Evolutionary conservation across 2,113 vertebrate genomes (phyloP).

Genomic region (Myiopsitta monachus): DNA sequence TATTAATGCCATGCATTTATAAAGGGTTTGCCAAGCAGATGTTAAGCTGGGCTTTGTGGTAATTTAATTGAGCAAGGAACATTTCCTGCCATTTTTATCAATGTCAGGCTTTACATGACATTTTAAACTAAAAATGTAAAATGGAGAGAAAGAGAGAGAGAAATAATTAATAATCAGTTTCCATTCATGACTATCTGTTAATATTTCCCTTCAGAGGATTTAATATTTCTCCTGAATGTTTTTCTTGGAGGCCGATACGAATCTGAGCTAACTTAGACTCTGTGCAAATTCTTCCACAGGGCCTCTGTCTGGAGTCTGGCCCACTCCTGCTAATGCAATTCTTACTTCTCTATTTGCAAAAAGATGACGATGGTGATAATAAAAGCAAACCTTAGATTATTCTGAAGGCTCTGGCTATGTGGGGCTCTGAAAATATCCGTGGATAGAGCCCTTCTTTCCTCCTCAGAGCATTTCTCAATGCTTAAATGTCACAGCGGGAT

Average conservation of each 20-base stretch:
- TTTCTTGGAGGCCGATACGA: constrained; percentile 69
- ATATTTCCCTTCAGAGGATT: constrained; percentile 72
- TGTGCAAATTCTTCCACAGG: constrained; percentile 67
- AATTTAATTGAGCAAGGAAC: constrained; percentile 76
- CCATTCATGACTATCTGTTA: constrained; percentile 72
- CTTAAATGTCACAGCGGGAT: constrained; percentile 25
- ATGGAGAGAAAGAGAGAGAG: constrained; percentile 36
- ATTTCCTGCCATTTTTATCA: constrained; percentile 80
- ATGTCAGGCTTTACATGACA: constrained; percentile 74
- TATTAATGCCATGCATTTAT: constrained; percentile 73
- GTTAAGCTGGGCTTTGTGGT: constrained; percentile 67
- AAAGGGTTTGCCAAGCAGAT: constrained; percentile 74
- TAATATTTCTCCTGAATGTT: constrained; percentile 73
- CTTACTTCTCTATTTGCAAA: constrained; percentile 65
- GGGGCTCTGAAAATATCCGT: constrained; percentile 23
- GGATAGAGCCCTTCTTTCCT: background rate
- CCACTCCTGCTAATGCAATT: constrained; percentile 37
- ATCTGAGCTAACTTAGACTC: constrained; percentile 68
- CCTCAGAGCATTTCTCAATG: background rate
- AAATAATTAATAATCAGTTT: constrained; percentile 77
- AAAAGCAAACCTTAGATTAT: constrained; percentile 59
- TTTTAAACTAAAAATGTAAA: constrained; percentile 75
- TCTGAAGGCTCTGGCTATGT: constrained; percentile 1
- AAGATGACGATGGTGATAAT: constrained; percentile 27
- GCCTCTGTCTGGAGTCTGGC: constrained; percentile 61